Evolutionary conservation across 2,113 vertebrate species (phyloP), one percentile per base, ranked within the genome.

Genomic region (Stigmatopora nigra): DNA sequence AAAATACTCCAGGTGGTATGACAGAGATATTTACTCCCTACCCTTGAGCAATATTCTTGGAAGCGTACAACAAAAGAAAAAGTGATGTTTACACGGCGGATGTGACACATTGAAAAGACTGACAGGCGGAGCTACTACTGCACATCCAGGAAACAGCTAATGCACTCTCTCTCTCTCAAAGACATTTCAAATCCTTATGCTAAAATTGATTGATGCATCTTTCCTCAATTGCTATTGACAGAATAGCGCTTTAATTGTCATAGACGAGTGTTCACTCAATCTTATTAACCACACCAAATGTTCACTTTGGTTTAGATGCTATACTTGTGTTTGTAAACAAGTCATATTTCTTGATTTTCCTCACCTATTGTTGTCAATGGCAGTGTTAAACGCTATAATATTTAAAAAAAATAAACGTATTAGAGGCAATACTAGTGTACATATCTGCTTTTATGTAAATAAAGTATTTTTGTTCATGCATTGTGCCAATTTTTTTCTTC

Each of bases 1-100:
- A 84, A 86, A 86, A 78, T 83, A 86, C 52, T 67, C 25, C 0
- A 0, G 65, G 65, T 36, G 59, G 38, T 49, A 69, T 71, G 70
- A 77, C 45, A 68, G 61, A 65, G 53, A 70, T 75, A 67, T 76
- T 78, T 73, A 69, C 53, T 64, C 78, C 35, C 20, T 44, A 63
- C 61, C 65, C 51, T 64, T 55, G 65, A 44, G 59, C 61, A 68
- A 71, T 55, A 77, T n/a, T 72, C 59, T 73, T 11, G 51, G 56
- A 75, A 66, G 51, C 63, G 3, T 19, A 15, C 48, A 52, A 52
- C 35, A 20, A 63, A 77, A 71, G 48, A 41, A 78, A 56, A 55
- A 46, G 55, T 46, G 51, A 67, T 22, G 52, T 70, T 71, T 59
- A 44, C 35, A 19, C 56, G 61, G 35, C 56, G 16, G 64, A 64